phyloP scores from a whole-genome alignment of 1,140 invertebrate species.

The Plectrocnemia conspersa region DNA sequence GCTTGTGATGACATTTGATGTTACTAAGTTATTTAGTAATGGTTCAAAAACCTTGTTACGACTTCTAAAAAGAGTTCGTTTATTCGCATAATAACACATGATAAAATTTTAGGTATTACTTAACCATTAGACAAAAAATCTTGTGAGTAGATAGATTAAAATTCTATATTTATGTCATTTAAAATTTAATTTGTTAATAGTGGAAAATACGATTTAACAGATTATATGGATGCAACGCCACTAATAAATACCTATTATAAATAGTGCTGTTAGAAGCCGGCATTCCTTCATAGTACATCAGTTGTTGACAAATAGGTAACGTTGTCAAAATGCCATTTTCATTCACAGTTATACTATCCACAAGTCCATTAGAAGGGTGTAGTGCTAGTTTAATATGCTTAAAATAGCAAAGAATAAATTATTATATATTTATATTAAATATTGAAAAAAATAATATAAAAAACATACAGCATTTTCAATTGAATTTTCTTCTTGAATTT shows the following conservation, averaged over 20 bases:
- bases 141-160: too few relatives aligned
- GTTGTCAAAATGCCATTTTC: conserved; percentile 41
- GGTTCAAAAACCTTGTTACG: too few relatives aligned
- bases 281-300: conserved; percentile 69
- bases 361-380: conserved; percentile 15
- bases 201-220: too few relatives aligned
- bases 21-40: too few relatives aligned
- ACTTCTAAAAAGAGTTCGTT: too few relatives aligned
- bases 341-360: conserved; percentile 42
- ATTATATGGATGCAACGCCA: too few relatives aligned
- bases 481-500: neutral
- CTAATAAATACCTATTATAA: conserved; percentile 27
- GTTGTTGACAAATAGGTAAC: conserved; percentile 61
- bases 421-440: neutral
- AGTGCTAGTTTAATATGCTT: conserved; percentile 21
- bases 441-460: neutral
- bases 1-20: too few relatives aligned
- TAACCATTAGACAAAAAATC: too few relatives aligned
- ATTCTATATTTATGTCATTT: too few relatives aligned
- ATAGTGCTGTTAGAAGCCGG: conserved; percentile 54
- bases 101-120: too few relatives aligned
- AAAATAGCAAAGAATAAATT: conserved; percentile 2
- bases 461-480: conserved; percentile 11
- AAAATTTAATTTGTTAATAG: too few relatives aligned
- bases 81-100: too few relatives aligned